A percentile compares a stretch with the other conserved stretches of the same genome.
These are phyloP conservation scores for Indicator maculatus DNA, from an alignment of 2,113 vertebrate genomes.

Conservation along the genomic window DNA sequence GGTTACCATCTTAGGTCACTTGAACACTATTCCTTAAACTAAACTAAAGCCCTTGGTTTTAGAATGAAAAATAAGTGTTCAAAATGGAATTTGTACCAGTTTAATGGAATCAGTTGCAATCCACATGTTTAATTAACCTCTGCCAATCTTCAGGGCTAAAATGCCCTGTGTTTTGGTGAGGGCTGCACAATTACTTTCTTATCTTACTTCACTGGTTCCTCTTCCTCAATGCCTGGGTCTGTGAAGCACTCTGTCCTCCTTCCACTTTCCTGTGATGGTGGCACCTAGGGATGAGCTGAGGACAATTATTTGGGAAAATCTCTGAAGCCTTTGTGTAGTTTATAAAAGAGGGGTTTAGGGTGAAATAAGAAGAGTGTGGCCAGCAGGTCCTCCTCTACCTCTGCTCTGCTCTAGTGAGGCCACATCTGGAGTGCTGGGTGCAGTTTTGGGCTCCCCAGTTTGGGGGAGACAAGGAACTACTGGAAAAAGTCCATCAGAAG, in stretches of 20 bases:
- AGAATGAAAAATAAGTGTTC: constrained; percentile 9
- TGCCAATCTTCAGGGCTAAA: not conserved
- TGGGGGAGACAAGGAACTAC: no score
- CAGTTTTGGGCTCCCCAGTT: no score
- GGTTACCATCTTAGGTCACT: not conserved
- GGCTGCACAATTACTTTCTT: not conserved
- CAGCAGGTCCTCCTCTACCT: no score
- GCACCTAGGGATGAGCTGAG: fast-evolving
- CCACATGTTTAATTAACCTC: constrained; percentile 46
- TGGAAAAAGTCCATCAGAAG: no score
- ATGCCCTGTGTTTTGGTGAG: fast-evolving
- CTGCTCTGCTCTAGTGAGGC: no score
- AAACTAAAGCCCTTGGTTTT: fast-evolving
- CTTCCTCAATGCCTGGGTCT: fast-evolving
- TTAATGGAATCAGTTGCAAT: constrained; percentile 19
- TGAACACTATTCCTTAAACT: not conserved
- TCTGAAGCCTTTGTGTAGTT: fast-evolving
- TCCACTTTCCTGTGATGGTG: not conserved
- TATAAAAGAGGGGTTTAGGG: no score
- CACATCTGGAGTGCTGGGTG: no score
- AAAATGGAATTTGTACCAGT: not conserved
- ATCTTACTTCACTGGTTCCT: not conserved
- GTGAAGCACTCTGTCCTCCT: fast-evolving
- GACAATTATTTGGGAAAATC: not conserved
- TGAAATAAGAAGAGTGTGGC: no score